These are phyloP conservation scores for Psilanteris sp. DNA, from an alignment of 1,140 invertebrate species.

Conservation along the genomic window DNA sequence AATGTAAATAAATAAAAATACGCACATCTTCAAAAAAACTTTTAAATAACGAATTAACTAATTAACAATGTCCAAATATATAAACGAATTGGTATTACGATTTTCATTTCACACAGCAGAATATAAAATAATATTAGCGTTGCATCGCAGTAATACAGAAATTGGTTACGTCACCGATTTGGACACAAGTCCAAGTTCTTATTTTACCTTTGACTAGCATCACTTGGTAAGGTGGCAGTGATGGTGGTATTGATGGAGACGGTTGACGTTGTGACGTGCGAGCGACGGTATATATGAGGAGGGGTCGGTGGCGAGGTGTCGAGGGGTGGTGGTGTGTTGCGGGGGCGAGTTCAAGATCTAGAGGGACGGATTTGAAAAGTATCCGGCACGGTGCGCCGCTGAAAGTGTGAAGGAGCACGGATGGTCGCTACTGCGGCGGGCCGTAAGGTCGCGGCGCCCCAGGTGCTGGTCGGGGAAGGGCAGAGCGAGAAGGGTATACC, in stretches of 20 bases:
- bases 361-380: conserved; percentile 87
- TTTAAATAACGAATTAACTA: too few species aligned
- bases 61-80: too few species aligned
- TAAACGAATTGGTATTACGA: too few species aligned
- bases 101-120: too few species aligned
- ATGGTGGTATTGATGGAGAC: conserved; percentile 69
- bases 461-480: conserved; percentile 95
- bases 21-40: too few species aligned
- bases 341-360: conserved; percentile 58
- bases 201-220: conserved; percentile 78
- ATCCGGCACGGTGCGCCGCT: conserved; percentile 86
- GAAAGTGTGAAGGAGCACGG: conserved; percentile 78
- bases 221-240: conserved; percentile 73
- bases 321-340: conserved; percentile 64
- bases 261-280: conserved; percentile 69
- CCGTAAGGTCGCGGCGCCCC: conserved; percentile 88
- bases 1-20: too few species aligned
- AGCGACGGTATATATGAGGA: conserved; percentile 65
- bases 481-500: conserved; percentile 93
- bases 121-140: too few species aligned
- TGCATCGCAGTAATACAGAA: too few species aligned
- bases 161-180: conserved; percentile 38
- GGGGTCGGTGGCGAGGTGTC: conserved; percentile 62
- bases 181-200: conserved; percentile 44
- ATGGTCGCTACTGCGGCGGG: conserved; percentile 84